A percentile compares a stretch with the other conserved stretches of the same genome.
Evolutionary conservation across 2,888 invertebrate genomes (phyloP).

Genomic region (Tholera decimalis): DNA sequence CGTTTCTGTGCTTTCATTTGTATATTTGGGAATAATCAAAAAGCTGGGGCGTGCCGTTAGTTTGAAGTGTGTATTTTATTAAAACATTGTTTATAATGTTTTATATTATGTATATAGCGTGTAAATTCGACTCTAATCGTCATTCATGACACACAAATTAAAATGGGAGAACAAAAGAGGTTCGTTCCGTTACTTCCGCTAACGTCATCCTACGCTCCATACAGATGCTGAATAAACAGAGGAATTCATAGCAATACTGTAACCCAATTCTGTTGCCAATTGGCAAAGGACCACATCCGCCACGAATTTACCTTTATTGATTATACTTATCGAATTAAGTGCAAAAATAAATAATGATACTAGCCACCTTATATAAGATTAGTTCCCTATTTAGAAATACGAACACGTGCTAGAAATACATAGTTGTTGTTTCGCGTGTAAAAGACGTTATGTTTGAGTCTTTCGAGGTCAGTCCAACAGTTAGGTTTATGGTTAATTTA

Average conservation of each 20-base stretch:
- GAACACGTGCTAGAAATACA: constrained; percentile 40
- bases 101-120: constrained; percentile 57
- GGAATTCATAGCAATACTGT: constrained; percentile 65
- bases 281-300: constrained; percentile 63
- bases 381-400: constrained; percentile 32
- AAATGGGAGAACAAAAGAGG: constrained; percentile 75
- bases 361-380: constrained; percentile 21
- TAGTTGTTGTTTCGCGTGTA: constrained; percentile 33
- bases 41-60: constrained; percentile 55
- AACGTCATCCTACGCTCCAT: constrained; percentile 71
- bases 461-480: constrained; percentile 48
- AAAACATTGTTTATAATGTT: constrained; percentile 50
- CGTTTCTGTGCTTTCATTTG: constrained; percentile 27
- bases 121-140: constrained; percentile 69
- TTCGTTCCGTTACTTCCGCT: constrained; percentile 79
- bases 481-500: constrained; percentile 49
- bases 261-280: constrained; percentile 71
- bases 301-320: constrained; percentile 54
- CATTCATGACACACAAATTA: constrained; percentile 78
- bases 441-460: constrained; percentile 33
- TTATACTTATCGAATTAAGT: constrained; percentile 46
- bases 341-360: constrained; percentile 50
- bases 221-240: constrained; percentile 74
- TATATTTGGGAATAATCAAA: constrained; percentile 39
- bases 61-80: constrained; percentile 37